Conservation (phyloP, 2,113 vertebrate species). For the Myanophis thanlyinensis region DNA sequence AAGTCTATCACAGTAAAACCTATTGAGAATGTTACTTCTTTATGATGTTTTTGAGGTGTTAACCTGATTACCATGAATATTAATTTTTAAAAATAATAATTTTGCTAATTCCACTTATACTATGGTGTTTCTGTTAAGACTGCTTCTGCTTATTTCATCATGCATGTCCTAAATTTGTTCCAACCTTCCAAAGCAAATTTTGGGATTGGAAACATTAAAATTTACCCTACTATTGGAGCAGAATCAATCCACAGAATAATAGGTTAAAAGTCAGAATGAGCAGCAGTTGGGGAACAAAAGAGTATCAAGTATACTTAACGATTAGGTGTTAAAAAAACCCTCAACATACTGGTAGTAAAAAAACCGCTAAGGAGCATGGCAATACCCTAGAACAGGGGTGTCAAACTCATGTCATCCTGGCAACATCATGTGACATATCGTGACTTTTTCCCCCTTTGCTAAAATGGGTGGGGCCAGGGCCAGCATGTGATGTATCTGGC, state of each 20-base stretch:
- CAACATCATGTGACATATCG: too few relatives aligned
- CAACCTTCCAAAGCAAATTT: background rate
- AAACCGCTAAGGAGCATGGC: background rate
- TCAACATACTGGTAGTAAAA: background rate
- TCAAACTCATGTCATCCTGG: too few relatives aligned
- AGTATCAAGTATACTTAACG: background rate
- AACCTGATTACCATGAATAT: background rate
- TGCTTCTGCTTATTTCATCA: background rate
- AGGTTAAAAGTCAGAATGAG: background rate
- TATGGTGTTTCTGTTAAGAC: background rate
- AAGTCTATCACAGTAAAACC: slow-evolving; percentile 60
- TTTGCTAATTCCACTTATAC: background rate
- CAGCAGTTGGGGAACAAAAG: background rate
- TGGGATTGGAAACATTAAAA: background rate
- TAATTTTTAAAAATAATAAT: background rate
- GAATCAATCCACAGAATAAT: background rate
- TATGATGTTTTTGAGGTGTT: background rate
- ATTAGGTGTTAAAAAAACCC: background rate
- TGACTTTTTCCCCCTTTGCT: too few relatives aligned
- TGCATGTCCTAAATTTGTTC: background rate
- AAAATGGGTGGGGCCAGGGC: too few relatives aligned
- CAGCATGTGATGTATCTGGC: too few relatives aligned
- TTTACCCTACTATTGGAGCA: background rate
- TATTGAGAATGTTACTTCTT: background rate
- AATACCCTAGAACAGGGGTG: too few relatives aligned